phyloP scores from a whole-genome alignment of 2,113 vertebrate species.

The Anguilla japonica region DNA sequence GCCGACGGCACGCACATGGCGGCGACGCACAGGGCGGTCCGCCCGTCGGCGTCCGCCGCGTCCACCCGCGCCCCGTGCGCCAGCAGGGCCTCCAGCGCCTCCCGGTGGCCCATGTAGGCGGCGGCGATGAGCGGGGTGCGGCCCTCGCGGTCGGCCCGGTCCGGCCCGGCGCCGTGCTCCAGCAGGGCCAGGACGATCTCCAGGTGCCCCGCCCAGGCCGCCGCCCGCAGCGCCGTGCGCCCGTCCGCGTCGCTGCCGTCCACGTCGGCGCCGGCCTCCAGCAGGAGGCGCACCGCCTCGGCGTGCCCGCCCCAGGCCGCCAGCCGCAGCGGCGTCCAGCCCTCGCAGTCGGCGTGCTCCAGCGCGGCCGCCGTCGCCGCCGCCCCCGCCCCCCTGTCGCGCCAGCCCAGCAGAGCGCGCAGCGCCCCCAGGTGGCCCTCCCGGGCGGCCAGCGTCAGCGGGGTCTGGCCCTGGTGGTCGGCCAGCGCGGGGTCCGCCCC shows the following conservation, averaged over 20 bases:
- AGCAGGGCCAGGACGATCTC: conserved; percentile 68
- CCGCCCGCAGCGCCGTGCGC: conserved; percentile 74
- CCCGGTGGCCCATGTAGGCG: conserved; percentile 76
- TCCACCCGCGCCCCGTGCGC: conserved; percentile 63
- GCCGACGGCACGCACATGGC: conserved; percentile 72
- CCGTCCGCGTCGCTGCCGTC: conserved; percentile 70
- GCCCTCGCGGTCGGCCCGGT: conserved; percentile 69
- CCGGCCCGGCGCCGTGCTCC: conserved; percentile 61
- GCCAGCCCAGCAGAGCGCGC: conserved; percentile 65
- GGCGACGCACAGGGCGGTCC: conserved; percentile 72
- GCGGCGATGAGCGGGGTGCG: conserved; percentile 75
- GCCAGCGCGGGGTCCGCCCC: conserved; percentile 64
- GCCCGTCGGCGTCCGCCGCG: conserved; percentile 68
- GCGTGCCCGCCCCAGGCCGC: conserved; percentile 74
- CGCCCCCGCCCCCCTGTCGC: conserved; percentile 49
- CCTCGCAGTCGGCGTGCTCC: conserved; percentile 71
- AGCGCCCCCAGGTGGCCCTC: conserved; percentile 67
- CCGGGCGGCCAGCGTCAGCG: conserved; percentile 67
- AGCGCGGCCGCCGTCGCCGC: conserved; percentile 46
- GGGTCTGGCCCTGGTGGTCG: conserved; percentile 73
- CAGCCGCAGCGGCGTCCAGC: conserved; percentile 77
- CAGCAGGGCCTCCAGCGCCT: conserved; percentile 68
- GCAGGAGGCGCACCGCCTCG: conserved; percentile 63
- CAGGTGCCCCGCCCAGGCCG: conserved; percentile 77
- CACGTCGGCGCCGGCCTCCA: conserved; percentile 71